These are phyloP conservation scores for Gymnoscopelus braueri DNA, from an alignment of 2,797 vertebrate genomes.

Conservation along the genomic window DNA sequence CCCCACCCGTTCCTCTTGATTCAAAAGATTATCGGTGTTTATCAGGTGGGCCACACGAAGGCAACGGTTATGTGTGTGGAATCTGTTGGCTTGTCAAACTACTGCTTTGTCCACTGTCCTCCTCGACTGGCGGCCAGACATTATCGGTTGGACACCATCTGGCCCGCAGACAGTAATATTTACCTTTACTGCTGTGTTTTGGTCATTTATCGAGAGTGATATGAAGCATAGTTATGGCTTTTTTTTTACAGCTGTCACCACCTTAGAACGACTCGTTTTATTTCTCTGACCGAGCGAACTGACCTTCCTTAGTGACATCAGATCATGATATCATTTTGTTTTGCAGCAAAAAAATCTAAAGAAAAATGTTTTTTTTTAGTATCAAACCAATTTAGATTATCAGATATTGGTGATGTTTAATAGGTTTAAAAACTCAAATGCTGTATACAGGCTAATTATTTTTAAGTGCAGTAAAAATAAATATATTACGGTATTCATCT, in stretches of 20 bases:
- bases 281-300: slow-evolving; percentile 28
- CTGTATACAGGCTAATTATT: too few species aligned
- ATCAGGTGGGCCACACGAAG: slow-evolving; percentile 70
- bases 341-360: background rate
- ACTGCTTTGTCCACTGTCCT: slow-evolving; percentile 52
- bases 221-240: slow-evolving; percentile 50
- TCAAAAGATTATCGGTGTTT: slow-evolving; percentile 84
- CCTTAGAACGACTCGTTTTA: slow-evolving; percentile 44
- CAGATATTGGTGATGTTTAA: too few species aligned
- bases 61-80: slow-evolving; percentile 33
- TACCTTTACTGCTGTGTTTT: slow-evolving; percentile 56
- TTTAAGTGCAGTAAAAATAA: too few species aligned
- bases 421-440: too few species aligned
- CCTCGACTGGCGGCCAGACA: slow-evolving; percentile 68
- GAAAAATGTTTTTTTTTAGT: too few species aligned
- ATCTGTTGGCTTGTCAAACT: slow-evolving; percentile 62
- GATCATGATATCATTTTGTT: background rate
- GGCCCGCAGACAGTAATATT: slow-evolving; percentile 53
- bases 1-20: slow-evolving; percentile 64
- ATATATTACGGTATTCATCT: background rate
- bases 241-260: slow-evolving; percentile 57
- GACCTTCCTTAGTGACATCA: slow-evolving; percentile 24
- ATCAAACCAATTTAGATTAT: too few species aligned
- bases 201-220: slow-evolving; percentile 58
- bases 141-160: slow-evolving; percentile 61